phyloP scores from a whole-genome alignment of 2,888 invertebrate genomes.

The Xestobium rufovillosum region DNA sequence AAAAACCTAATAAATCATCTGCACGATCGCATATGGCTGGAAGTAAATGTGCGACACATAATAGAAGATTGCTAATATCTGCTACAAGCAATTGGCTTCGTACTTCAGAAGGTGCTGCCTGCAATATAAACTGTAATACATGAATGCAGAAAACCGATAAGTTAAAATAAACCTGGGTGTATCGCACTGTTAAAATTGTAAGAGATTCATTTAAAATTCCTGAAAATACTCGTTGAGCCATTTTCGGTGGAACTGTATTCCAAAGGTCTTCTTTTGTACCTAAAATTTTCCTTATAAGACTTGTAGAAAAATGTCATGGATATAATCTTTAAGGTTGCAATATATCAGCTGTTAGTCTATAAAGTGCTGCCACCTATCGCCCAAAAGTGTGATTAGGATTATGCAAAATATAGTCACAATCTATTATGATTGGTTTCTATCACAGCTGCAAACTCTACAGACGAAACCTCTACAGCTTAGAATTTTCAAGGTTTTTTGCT shows the following conservation, averaged over 20 bases:
- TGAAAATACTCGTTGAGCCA: slow-evolving; percentile 77
- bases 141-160: too few species aligned
- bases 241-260: slow-evolving; percentile 82
- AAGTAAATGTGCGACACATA: slow-evolving; percentile 66
- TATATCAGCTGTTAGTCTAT: too few species aligned
- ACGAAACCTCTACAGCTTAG: neutral
- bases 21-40: slow-evolving; percentile 61
- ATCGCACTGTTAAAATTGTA: slow-evolving; percentile 70
- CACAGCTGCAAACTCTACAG: too few species aligned
- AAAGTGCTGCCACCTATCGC: too few species aligned
- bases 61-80: slow-evolving; percentile 68
- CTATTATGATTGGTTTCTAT: too few species aligned
- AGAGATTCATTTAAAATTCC: slow-evolving; percentile 82
- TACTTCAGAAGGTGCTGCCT: slow-evolving; percentile 59
- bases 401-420: too few species aligned
- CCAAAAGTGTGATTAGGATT: too few species aligned
- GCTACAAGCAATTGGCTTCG: slow-evolving; percentile 55
- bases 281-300: slow-evolving; percentile 35
- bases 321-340: slow-evolving; percentile 9
- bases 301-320: too few species aligned
- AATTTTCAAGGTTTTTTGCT: neutral
- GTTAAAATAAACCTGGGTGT: slow-evolving; percentile 78
- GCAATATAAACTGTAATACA: slow-evolving; percentile 26
- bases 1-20: slow-evolving; percentile 54
- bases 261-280: slow-evolving; percentile 75